Evolutionary conservation across 2,113 vertebrate species (phyloP).

Genomic region (Antechinus stuartii): DNA sequence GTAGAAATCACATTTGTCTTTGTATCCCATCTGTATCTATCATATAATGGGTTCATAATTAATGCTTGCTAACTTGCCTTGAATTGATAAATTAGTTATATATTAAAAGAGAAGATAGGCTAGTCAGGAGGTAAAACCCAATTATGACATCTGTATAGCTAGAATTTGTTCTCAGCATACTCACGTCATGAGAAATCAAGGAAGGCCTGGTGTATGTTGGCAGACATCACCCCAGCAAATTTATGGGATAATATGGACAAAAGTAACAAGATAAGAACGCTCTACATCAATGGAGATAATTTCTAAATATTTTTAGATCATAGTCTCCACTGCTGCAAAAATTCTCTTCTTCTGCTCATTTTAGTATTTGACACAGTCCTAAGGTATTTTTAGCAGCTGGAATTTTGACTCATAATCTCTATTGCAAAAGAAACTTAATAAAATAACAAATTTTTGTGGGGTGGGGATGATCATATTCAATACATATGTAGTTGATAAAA

Average conservation of each 20-base stretch:
- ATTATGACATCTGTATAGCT: neutral
- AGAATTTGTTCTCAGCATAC: neutral
- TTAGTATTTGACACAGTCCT: neutral
- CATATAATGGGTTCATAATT: neutral
- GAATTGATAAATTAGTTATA: neutral
- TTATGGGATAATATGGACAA: neutral
- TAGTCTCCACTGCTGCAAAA: neutral
- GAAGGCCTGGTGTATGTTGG: neutral
- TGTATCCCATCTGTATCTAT: neutral
- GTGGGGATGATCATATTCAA: neutral
- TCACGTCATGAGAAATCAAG: neutral
- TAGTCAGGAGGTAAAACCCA: neutral
- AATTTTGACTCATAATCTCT: neutral
- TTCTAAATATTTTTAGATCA: neutral
- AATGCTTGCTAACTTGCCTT: neutral
- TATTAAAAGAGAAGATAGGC: neutral
- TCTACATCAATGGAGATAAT: neutral
- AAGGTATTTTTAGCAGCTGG: neutral
- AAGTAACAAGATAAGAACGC: neutral
- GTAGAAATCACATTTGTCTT: neutral
- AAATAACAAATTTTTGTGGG: neutral
- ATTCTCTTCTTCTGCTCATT: neutral
- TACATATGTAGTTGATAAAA: neutral
- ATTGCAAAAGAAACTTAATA: neutral
- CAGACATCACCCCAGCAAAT: neutral